phyloP scores from a whole-genome alignment of 2,113 vertebrate species.

The Chunga burmeisteri region DNA sequence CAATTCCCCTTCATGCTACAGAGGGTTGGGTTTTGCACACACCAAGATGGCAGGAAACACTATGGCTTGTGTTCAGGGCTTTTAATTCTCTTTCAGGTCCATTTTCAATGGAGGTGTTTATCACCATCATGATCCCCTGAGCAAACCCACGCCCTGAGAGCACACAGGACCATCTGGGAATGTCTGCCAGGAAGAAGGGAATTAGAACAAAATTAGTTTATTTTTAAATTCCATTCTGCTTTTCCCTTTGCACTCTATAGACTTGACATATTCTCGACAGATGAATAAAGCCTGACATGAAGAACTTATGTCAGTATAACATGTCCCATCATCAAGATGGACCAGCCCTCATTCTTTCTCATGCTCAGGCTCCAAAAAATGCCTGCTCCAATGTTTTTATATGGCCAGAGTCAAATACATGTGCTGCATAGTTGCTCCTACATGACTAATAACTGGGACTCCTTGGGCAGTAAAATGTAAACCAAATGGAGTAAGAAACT shows the following conservation, averaged over 20 bases:
- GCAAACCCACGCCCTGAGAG: not conserved
- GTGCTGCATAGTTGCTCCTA: not conserved
- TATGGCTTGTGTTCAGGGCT: not conserved
- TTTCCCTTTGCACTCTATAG: not conserved
- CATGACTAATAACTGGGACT: not conserved
- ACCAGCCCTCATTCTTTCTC: not conserved
- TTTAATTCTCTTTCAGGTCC: not conserved
- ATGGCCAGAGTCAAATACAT: not conserved
- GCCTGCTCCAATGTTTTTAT: not conserved
- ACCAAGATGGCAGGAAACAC: not conserved
- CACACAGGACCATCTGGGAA: not conserved
- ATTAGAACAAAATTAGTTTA: not conserved
- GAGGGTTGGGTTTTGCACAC: not conserved
- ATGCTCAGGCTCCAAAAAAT: not conserved
- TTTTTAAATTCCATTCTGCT: not conserved
- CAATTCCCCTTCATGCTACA: not conserved
- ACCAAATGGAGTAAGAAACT: not conserved
- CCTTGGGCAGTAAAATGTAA: not conserved
- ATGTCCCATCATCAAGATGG: not conserved
- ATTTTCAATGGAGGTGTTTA: not conserved
- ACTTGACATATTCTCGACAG: not conserved
- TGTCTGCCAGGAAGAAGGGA: not conserved
- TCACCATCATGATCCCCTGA: not conserved
- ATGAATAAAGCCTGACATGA: not conserved
- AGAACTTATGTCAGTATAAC: not conserved